Evolutionary conservation across 1,140 invertebrate genomes (phyloP), one percentile per base, ranked within the genome.

Genomic region (Tribolium castaneum): DNA sequence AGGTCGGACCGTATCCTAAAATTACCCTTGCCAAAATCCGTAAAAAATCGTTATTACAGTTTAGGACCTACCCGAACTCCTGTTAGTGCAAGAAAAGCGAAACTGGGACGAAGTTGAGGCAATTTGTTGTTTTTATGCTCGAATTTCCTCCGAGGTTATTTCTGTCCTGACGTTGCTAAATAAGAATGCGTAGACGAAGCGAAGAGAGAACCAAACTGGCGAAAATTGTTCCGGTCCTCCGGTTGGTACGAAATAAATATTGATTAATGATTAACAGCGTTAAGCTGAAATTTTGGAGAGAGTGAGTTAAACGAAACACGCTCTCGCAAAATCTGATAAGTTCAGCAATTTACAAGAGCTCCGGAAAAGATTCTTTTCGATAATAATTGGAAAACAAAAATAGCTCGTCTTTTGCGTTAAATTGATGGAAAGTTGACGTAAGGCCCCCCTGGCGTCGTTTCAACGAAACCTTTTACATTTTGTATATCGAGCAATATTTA

Each of bases 321-420:
- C 14, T 35, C 45, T 35, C 9, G 13, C 22, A 66, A 66, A 66
- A 66, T 66, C 59, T 66, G 59, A 66, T 66, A 66, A 66, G 59
- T 66, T 66, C 34, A 30, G 59, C 59, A 66, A 66, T 66, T 66
- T 35, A 66, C 59, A 66, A 66, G 25, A 35, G 59, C 30, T 6
- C 3, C 59, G 59, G 30, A 66, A 66, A 66, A 22, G 30, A 10
- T 12, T 35, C 30, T 35, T 66, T 30, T 25, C 51, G 30, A 14
- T 30, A 66, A 66, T 66, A 66, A 66, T 66, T 66, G 59, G 59
- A 66, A 66, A 66, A 66, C 59, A 66, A 66, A 66, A 66, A 66
- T 66, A 66, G 30, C 59, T 66, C 14, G n/a, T 13, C 59, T 22
- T 66, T 66, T 14, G 10, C n/a, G 12, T n/a, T 35, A 34, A 66